Evolutionary conservation across 2,797 vertebrate species (phyloP), one percentile per base, ranked within the genome.

Genomic region (Lerista edwardsae): DNA sequence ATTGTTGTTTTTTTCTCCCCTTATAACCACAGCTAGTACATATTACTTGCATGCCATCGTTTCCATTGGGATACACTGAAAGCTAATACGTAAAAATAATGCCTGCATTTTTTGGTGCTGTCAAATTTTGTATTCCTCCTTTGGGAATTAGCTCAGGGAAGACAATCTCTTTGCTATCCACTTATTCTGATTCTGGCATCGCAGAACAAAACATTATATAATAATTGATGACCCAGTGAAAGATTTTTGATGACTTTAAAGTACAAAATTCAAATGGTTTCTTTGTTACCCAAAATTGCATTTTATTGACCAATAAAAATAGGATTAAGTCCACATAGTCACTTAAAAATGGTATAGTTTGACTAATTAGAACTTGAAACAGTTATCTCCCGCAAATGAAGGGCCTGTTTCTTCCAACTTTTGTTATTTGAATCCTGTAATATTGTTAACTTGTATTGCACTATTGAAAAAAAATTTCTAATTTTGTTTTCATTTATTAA

Each of bases 301-400:
- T 88, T 57, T n/a, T 85, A 87, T 73, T 87, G 15, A 85, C 19
- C 0, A 39, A 87, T 76, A 84, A 91, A 91, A 89, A 79, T 57
- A 80, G 81, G 69, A 57, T 92, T 90, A 29, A 79, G 10, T 61
- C 61, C 84, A 62, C 80, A 21, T 84, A 44, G n/a, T n/a, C 41
- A 83, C 86, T 91, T 41, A 82, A 85, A 85, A 88, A 62, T 17
- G 61, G 41, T 87, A 90, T 61, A 82, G 91, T 89, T 62, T 90
- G 79, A 75, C 8, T 86, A 55, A 41, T 79, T 80, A 88, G 80
- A 82, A 34, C 67, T 89, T 84, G 21, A 34, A 61, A 90, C 23
- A 93, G 83, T 88, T 80, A 79, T 61, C 41, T 84, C 55, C 89
- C 62, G 75, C 75, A 89, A 85, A 84, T 65, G 83, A 87, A 90